These are phyloP conservation scores for Halcyon smyrnensis DNA, from an alignment of 2,797 vertebrate species.

Conservation along the genomic window DNA sequence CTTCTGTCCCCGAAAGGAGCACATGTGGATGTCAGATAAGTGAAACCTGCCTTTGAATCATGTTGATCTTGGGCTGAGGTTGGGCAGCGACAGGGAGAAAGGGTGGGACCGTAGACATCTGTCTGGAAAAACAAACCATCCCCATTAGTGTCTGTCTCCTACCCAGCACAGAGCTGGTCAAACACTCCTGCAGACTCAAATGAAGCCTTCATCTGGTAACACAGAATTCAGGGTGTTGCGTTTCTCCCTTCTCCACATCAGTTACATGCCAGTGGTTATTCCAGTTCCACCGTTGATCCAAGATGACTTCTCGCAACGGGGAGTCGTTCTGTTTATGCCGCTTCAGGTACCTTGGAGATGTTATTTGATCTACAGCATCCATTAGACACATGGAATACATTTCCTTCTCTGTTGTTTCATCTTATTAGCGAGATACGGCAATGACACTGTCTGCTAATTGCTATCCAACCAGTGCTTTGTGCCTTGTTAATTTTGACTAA, in stretches of 20 bases:
- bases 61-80: conserved; percentile 11
- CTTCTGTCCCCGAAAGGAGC: conserved; percentile 18
- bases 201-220: background rate
- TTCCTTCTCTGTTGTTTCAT: conserved; percentile 41
- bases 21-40: conserved; percentile 39
- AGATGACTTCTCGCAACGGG: conserved; percentile 55
- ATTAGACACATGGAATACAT: conserved; percentile 27
- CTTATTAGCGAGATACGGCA: conserved; percentile 50
- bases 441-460: conserved; percentile 64
- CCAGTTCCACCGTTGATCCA: conserved; percentile 43
- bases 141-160: background rate
- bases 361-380: conserved; percentile 49
- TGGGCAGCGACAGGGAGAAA: conserved; percentile 25
- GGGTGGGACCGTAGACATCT: background rate
- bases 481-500: conserved; percentile 64
- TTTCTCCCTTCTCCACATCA: conserved; percentile 26
- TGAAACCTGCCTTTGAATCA: conserved; percentile 49
- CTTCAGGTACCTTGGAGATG: conserved; percentile 33
- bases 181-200: background rate
- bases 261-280: conserved; percentile 19
- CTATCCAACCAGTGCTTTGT: conserved; percentile 27
- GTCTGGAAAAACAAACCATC: conserved; percentile 24
- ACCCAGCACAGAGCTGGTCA: background rate
- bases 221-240: background rate
- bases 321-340: background rate